These are phyloP conservation scores for Limnephilus auricula DNA, from an alignment of 2,888 invertebrate species.

Conservation along the genomic window DNA sequence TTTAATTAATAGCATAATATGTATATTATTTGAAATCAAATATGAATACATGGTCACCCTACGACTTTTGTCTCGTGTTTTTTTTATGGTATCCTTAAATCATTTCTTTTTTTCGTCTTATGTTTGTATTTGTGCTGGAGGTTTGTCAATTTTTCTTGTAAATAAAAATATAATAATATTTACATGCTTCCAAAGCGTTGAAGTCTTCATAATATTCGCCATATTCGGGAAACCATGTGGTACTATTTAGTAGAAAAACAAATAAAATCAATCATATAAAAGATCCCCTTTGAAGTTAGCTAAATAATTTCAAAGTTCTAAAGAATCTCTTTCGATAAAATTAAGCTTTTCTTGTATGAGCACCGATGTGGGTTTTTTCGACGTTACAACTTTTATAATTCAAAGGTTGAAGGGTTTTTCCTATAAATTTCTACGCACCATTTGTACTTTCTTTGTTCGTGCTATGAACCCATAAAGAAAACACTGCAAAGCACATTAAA, in stretches of 20 bases:
- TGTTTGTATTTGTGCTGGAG: no score
- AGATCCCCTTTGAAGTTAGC: background rate
- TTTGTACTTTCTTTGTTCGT: conserved; percentile 28
- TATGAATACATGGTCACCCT: no score
- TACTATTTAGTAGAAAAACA: background rate
- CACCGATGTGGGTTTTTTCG: background rate
- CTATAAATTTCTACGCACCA: background rate
- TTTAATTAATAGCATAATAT: no score
- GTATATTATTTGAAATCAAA: no score
- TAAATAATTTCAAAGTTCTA: background rate
- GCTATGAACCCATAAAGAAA: conserved; percentile 4
- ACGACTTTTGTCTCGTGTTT: no score
- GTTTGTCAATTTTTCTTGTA: no score
- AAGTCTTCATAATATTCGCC: no score
- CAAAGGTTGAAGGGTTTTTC: background rate
- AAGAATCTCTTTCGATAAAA: background rate
- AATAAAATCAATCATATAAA: background rate
- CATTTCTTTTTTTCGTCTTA: no score
- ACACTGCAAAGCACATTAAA: conserved; percentile 11
- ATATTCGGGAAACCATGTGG: no score
- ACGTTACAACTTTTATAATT: background rate
- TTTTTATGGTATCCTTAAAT: no score
- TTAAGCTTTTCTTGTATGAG: background rate
- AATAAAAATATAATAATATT: no score
- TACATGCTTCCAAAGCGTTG: no score